A percentile compares a stretch with the other conserved stretches of the same genome.
Evolutionary conservation across 2,888 invertebrate species (phyloP).

Genomic region (Hymenopus coronatus): DNA sequence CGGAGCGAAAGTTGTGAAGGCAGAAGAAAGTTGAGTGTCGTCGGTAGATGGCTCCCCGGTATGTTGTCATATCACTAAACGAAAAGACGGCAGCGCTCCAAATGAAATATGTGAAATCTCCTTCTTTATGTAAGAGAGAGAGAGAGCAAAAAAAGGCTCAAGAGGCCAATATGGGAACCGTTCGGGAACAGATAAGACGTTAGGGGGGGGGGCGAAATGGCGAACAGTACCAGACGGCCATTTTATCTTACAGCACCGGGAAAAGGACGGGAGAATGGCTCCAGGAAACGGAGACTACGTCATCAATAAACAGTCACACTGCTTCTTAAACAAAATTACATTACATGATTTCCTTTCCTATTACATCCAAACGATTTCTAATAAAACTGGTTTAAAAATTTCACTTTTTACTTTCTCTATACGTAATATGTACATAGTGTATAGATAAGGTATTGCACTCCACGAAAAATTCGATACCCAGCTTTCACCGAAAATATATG

Average conservation of each 20-base stretch:
- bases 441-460: too few relatives aligned
- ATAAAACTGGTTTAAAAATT: too few relatives aligned
- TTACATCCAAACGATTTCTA: too few relatives aligned
- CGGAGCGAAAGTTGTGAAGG: too few relatives aligned
- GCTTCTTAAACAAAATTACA: too few relatives aligned
- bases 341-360: too few relatives aligned
- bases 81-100: conserved; percentile 36
- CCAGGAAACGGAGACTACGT: neutral
- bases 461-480: too few relatives aligned
- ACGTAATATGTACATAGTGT: too few relatives aligned
- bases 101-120: conserved; percentile 39
- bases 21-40: too few relatives aligned
- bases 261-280: conserved; percentile 9
- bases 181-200: conserved; percentile 35
- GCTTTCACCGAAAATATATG: too few relatives aligned
- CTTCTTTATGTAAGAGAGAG: conserved; percentile 25
- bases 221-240: conserved; percentile 23
- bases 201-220: neutral
- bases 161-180: conserved; percentile 39
- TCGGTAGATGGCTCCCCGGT: neutral
- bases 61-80: conserved; percentile 6
- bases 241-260: conserved; percentile 16
- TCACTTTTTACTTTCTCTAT: too few relatives aligned
- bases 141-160: neutral
- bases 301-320: too few relatives aligned